Percentiles rank a stretch among this genome's conserved stretches.
Evolutionary conservation across 1,140 invertebrate species (phyloP).

Genomic region (Holcopasites calliopsidis): DNA sequence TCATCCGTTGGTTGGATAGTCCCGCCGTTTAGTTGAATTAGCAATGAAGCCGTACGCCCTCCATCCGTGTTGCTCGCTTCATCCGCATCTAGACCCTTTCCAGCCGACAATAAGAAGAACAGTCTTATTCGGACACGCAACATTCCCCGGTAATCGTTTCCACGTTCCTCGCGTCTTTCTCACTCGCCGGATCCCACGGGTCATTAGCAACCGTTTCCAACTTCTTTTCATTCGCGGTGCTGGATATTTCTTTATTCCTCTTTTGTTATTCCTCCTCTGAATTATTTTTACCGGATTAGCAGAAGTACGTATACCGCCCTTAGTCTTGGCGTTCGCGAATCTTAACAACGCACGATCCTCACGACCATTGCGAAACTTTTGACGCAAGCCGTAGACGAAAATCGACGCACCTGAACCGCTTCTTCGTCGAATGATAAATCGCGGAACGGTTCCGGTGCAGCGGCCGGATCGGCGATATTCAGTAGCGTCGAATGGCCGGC

Average conservation of each 20-base stretch:
- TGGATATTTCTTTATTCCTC: background rate
- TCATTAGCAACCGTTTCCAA: background rate
- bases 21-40: background rate
- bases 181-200: slow-evolving; percentile 2
- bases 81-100: background rate
- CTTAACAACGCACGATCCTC: no score
- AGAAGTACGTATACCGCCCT: no score
- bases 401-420: background rate
- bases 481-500: slow-evolving; percentile 64
- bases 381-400: slow-evolving; percentile 4
- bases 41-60: background rate
- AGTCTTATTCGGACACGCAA: slow-evolving; percentile 9
- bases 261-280: background rate
- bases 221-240: background rate
- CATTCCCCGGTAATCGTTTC: slow-evolving; percentile 20
- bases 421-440: slow-evolving; percentile 61
- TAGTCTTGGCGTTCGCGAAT: no score
- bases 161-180: slow-evolving; percentile 14
- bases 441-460: slow-evolving; percentile 36
- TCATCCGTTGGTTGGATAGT: no score
- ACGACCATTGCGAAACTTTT: no score
- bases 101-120: slow-evolving; percentile 3
- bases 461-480: slow-evolving; percentile 51
- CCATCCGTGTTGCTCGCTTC: background rate
- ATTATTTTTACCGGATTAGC: no score